Conservation (phyloP, 2,113 vertebrate species). For the Noturus placidus region DNA sequence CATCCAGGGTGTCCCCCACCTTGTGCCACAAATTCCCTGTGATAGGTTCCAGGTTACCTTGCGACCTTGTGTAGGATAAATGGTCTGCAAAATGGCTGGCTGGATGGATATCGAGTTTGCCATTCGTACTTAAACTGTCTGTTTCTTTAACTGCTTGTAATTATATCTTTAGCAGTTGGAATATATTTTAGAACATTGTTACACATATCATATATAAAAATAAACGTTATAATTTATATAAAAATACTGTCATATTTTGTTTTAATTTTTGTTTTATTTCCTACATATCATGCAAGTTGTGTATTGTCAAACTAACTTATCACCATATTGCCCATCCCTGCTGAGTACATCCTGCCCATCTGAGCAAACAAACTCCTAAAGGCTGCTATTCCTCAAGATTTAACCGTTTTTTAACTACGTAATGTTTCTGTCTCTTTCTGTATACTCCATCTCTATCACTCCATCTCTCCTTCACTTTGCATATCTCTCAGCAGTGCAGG, state of each 20-base stretch:
- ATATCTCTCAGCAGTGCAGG: slow-evolving; percentile 38
- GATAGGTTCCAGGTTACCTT: too few species aligned
- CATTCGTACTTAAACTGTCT: not conserved
- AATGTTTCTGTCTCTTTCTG: not conserved
- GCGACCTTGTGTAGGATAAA: too few species aligned
- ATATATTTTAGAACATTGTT: not conserved
- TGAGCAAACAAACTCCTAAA: not conserved
- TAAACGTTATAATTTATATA: not conserved
- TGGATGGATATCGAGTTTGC: too few species aligned
- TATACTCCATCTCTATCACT: slow-evolving; percentile 39
- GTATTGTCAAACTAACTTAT: not conserved
- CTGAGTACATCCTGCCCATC: not conserved
- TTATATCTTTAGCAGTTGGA: not conserved
- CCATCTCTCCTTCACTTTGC: slow-evolving; percentile 22
- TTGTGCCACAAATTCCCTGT: too few species aligned
- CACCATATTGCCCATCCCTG: not conserved
- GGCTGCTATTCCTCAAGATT: not conserved
- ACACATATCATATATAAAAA: not conserved
- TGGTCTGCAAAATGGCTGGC: too few species aligned
- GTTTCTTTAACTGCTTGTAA: not conserved
- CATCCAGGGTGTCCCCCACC: too few species aligned
- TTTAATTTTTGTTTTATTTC: not conserved
- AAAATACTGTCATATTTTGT: not conserved
- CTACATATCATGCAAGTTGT: not conserved
- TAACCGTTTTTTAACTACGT: not conserved